Evolutionary conservation across 2,797 vertebrate genomes (phyloP).

Genomic region (Sebastes dallii): DNA sequence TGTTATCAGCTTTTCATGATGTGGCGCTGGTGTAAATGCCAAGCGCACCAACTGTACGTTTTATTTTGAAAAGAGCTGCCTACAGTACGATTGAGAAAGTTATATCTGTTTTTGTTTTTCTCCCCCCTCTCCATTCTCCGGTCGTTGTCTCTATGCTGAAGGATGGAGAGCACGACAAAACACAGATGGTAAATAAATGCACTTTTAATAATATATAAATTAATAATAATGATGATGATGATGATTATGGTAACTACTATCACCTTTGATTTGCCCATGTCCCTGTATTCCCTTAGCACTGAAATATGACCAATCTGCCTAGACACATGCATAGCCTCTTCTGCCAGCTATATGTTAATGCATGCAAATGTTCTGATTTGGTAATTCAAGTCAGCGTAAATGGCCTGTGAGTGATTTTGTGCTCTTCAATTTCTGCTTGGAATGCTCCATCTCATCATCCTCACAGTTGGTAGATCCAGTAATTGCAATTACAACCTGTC

Average conservation of each 20-base stretch:
- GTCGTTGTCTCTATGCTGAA: conserved; percentile 82
- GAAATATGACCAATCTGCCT: conserved; percentile 45
- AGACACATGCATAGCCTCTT: conserved; percentile 35
- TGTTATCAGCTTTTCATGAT: conserved; percentile 9
- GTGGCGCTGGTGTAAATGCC: conserved; percentile 27
- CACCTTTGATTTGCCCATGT: conserved; percentile 61
- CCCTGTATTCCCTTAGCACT: conserved; percentile 51
- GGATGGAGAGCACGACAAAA: conserved; percentile 88
- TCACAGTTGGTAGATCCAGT: conserved; percentile 14
- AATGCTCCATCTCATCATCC: conserved; percentile 22
- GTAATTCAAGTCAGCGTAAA: conserved; percentile 49
- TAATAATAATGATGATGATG: conserved; percentile 45
- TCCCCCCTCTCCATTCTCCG: conserved; percentile 73
- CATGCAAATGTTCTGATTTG: conserved; percentile 60
- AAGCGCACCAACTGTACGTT: conserved; percentile 27
- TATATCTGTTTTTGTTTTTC: conserved; percentile 78
- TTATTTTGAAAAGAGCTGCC: conserved; percentile 45
- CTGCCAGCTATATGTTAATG: conserved; percentile 58
- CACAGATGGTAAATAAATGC: conserved; percentile 86
- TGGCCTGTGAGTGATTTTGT: conserved; percentile 52
- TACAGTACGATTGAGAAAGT: conserved; percentile 54
- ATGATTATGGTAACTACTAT: conserved; percentile 33
- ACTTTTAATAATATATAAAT: conserved; percentile 73
- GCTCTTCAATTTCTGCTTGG: conserved; percentile 39
- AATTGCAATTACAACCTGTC: conserved; percentile 14